Percentiles rank a stretch among this genome's conserved stretches.
These are phyloP conservation scores for Cyclophora albipunctata DNA, from an alignment of 2,888 invertebrate genomes.

Conservation along the genomic window DNA sequence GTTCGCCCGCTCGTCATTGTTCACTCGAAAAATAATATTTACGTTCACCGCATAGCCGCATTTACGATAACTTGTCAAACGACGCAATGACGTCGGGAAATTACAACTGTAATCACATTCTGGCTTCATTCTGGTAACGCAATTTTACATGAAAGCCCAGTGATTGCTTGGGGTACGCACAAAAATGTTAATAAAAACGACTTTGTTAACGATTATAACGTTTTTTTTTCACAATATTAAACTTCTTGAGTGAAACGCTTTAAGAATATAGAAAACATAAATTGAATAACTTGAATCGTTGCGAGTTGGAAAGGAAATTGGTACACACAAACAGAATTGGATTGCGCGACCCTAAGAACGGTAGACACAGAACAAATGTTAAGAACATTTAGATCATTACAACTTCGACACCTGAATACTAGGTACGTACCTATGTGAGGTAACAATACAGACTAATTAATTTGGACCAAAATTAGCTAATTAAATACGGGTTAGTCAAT, in stretches of 20 bases:
- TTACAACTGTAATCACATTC: conserved; percentile 38
- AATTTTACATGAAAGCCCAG: conserved; percentile 31
- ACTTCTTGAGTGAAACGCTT: conserved; percentile 13
- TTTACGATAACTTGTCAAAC: conserved; percentile 28
- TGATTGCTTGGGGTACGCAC: conserved; percentile 23
- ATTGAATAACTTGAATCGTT: conserved; percentile 14
- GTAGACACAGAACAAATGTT: too few relatives aligned
- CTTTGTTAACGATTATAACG: conserved; percentile 17
- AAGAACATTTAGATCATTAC: too few relatives aligned
- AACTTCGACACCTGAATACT: too few relatives aligned
- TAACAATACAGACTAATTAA: conserved; percentile 2
- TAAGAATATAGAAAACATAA: conserved; percentile 17
- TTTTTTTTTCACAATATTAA: conserved; percentile 12
- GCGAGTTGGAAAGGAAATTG: too few relatives aligned
- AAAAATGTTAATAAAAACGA: conserved; percentile 25
- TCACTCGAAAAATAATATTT: conserved; percentile 17
- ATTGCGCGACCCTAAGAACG: too few relatives aligned
- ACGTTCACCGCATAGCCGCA: conserved; percentile 6
- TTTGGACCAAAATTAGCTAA: conserved; percentile 4
- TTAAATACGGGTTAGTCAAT: conserved; percentile 6
- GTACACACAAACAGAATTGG: too few relatives aligned
- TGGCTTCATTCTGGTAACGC: conserved; percentile 17
- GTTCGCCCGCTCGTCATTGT: conserved; percentile 3
- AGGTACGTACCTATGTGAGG: too few relatives aligned
- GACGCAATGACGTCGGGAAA: conserved; percentile 27